A percentile compares a stretch with the other conserved stretches of the same genome.
Conservation (phyloP, 2,888 invertebrate species). For the Ceriagrion tenellum region DNA sequence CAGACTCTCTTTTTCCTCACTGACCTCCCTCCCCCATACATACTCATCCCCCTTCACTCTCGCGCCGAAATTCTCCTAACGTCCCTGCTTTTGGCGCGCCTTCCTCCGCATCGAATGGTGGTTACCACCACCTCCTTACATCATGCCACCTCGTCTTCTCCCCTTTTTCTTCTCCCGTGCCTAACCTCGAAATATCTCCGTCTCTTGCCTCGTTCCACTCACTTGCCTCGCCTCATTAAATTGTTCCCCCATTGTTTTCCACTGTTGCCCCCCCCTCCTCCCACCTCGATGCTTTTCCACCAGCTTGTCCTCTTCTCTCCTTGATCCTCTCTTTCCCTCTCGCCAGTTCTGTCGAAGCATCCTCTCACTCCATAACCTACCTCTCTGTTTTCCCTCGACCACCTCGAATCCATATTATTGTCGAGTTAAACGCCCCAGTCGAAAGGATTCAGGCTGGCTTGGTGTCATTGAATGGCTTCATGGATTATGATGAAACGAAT, state of each 20-base stretch:
- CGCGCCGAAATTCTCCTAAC: background rate
- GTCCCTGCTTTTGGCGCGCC: conserved; percentile 7
- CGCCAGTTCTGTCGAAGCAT: no score
- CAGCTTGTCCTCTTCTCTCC: background rate
- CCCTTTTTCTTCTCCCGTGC: background rate
- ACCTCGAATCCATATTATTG: background rate
- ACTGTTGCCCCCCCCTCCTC: no score
- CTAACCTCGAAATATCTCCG: background rate
- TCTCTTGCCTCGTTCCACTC: background rate
- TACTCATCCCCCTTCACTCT: background rate
- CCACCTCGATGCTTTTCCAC: background rate
- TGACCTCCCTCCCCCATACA: background rate
- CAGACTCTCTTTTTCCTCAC: background rate
- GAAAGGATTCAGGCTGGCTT: background rate
- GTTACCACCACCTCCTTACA: background rate
- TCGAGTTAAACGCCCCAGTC: background rate
- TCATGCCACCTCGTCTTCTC: no score
- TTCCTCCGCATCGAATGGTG: background rate
- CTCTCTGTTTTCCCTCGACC: background rate
- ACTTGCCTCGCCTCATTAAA: conserved; percentile 33
- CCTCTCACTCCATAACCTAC: background rate
- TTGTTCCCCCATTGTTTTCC: background rate
- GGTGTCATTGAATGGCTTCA: background rate
- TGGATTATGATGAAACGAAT: background rate
- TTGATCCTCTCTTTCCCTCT: background rate